These are phyloP conservation scores for Dasyornis broadbenti DNA, from an alignment of 2,113 vertebrate genomes.

Conservation along the genomic window DNA sequence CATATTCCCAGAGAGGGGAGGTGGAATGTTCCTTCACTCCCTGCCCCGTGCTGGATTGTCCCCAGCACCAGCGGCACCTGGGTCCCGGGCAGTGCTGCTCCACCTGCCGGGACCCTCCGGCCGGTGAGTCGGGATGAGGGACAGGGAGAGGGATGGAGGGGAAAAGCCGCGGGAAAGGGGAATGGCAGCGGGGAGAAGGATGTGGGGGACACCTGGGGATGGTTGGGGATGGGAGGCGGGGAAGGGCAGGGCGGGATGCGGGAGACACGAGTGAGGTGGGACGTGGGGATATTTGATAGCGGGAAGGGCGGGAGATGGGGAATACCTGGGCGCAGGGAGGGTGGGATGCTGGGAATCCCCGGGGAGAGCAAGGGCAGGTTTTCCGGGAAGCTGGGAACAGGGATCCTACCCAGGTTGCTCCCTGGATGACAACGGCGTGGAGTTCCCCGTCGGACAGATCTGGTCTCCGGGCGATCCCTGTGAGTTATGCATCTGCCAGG, in stretches of 20 bases:
- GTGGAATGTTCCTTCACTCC: conserved; percentile 77
- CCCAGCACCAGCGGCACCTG: conserved; percentile 70
- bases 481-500: conserved; percentile 86
- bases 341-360: background rate
- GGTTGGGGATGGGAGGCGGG: too few species aligned
- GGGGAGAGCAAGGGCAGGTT: background rate
- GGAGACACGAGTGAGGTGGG: background rate
- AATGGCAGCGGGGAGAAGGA: background rate
- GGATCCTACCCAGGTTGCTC: conserved; percentile 70
- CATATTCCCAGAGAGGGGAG: conserved; percentile 58
- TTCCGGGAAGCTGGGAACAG: background rate
- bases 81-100: conserved; percentile 75
- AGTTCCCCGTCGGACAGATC: conserved; percentile 81
- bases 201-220: background rate
- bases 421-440: conserved; percentile 77
- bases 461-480: conserved; percentile 84
- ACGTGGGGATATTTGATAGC: background rate
- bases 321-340: background rate
- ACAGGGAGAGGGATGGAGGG: background rate
- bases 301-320: background rate
- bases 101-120: conserved; percentile 62
- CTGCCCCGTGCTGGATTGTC: conserved; percentile 71
- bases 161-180: background rate
- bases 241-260: background rate
- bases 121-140: conserved; percentile 49